Conservation (phyloP, 2,888 invertebrate species). For the Cephus rjabovi region DNA sequence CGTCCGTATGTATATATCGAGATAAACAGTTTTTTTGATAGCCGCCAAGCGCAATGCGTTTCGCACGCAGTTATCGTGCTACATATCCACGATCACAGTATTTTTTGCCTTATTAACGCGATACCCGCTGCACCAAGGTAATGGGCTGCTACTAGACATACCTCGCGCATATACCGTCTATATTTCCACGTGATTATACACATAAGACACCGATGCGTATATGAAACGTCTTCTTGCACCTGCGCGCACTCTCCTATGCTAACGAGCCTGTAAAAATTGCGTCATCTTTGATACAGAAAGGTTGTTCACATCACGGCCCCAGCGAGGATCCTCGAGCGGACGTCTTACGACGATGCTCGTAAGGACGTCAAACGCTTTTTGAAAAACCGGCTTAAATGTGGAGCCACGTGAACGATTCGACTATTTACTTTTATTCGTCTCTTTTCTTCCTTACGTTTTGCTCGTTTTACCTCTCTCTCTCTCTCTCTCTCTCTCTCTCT, state of each 20-base stretch:
- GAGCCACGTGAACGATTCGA: conserved; percentile 15
- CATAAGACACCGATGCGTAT: neutral
- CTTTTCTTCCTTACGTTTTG: conserved; percentile 1
- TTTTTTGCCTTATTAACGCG: neutral
- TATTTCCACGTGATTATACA: neutral
- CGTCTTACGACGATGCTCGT: neutral
- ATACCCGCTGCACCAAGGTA: neutral
- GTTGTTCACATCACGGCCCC: conserved; percentile 47
- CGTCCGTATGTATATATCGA: neutral
- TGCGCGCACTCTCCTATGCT: conserved; percentile 40
- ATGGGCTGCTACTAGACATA: neutral
- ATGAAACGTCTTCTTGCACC: conserved; percentile 26
- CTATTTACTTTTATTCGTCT: conserved; percentile 11
- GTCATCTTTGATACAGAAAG: conserved; percentile 51
- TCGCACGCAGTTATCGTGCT: neutral
- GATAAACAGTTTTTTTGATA: neutral
- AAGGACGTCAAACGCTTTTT: neutral
- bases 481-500: conserved; percentile 2
- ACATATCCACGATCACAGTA: neutral
- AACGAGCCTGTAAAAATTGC: conserved; percentile 60
- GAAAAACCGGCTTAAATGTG: conserved; percentile 9
- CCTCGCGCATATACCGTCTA: neutral
- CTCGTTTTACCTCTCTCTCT: conserved; percentile 8
- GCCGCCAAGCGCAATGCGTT: neutral
- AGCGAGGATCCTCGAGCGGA: neutral